These are phyloP conservation scores for Champsocephalus gunnari DNA, from an alignment of 2,797 vertebrate species.

Conservation along the genomic window DNA sequence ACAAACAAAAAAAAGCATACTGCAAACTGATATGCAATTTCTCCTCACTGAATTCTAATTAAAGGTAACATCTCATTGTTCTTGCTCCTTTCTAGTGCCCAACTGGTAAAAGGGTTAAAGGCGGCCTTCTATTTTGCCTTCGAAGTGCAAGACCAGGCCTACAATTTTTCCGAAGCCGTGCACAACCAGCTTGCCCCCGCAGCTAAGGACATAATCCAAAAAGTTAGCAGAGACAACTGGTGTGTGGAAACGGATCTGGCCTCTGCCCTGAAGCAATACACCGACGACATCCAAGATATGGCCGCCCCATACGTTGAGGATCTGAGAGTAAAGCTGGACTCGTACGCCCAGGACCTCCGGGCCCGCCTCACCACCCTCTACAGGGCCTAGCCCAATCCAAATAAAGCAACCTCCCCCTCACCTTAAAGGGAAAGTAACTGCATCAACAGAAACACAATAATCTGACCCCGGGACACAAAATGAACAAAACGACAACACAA, in stretches of 20 bases:
- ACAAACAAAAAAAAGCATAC: not conserved
- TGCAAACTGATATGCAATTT: not conserved
- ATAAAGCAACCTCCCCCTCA: conserved; percentile 56
- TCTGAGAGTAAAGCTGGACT: conserved; percentile 77
- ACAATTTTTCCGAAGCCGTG: conserved; percentile 58
- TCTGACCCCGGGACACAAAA: not conserved
- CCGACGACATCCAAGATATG: conserved; percentile 64
- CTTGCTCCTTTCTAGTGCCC: conserved; percentile 55
- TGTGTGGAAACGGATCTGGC: conserved; percentile 74
- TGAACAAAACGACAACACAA: conserved; percentile 19
- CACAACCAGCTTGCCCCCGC: conserved; percentile 75
- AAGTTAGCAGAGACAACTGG: conserved; percentile 62
- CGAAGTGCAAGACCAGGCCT: conserved; percentile 44
- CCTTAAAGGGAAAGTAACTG: conserved; percentile 26
- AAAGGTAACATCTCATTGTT: not conserved
- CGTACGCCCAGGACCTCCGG: conserved; percentile 79
- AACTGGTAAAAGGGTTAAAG: conserved; percentile 43
- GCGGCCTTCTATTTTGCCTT: no score
- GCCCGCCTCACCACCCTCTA: conserved; percentile 74
- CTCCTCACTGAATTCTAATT: not conserved
- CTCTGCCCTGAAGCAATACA: conserved; percentile 74
- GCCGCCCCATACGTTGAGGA: conserved; percentile 83
- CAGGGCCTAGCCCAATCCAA: conserved; percentile 68
- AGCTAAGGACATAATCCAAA: conserved; percentile 79
- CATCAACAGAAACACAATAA: conserved; percentile 15